A percentile compares a stretch with the other conserved stretches of the same genome.
These are phyloP conservation scores for Eutrigla gurnardus DNA, from an alignment of 2,797 vertebrate species.

Conservation along the genomic window DNA sequence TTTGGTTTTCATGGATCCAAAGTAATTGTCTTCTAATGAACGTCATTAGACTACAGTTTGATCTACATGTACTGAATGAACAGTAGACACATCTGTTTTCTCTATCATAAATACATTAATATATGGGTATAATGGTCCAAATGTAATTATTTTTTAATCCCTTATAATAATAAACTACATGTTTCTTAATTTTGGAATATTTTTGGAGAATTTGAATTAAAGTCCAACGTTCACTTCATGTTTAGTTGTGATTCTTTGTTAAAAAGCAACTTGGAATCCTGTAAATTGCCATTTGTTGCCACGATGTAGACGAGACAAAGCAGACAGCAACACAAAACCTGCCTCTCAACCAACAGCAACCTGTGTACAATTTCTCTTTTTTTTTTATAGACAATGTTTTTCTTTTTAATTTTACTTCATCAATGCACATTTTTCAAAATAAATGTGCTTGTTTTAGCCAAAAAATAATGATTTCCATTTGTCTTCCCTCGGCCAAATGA, in stretches of 20 bases:
- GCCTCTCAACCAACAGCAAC: no score
- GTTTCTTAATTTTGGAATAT: background rate
- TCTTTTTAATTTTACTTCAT: background rate
- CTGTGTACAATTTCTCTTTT: background rate
- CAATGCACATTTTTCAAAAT: no score
- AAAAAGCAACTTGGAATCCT: no score
- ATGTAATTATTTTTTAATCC: background rate
- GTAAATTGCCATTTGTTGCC: no score
- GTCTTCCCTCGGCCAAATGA: background rate
- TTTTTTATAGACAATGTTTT: constrained; percentile 7
- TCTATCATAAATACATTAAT: background rate
- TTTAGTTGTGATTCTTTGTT: no score
- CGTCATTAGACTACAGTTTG: no score
- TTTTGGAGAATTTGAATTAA: background rate
- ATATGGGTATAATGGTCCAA: background rate
- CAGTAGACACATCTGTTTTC: background rate
- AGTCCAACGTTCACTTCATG: no score
- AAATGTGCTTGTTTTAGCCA: background rate
- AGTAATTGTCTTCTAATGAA: background rate
- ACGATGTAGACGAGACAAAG: no score
- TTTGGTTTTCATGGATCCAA: background rate
- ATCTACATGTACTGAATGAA: background rate
- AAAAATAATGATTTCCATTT: background rate
- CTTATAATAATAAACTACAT: background rate
- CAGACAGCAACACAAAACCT: no score